Percentiles rank a stretch among this genome's conserved stretches.
These are phyloP conservation scores for Hiodon tergisus DNA, from an alignment of 2,113 vertebrate species.

Conservation along the genomic window DNA sequence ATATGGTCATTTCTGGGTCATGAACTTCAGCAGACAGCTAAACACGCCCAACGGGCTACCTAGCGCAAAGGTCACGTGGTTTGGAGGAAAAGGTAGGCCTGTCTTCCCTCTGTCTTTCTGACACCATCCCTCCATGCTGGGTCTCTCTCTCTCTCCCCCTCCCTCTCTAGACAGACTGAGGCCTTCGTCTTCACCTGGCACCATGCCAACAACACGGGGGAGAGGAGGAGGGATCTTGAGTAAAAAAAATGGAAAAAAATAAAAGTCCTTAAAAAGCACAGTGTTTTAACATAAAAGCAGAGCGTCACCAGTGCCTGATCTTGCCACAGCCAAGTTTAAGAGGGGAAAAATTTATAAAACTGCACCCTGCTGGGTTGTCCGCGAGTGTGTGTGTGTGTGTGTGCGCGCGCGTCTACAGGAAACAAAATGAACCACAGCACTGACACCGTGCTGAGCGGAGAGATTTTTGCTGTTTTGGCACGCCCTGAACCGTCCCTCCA, in stretches of 20 bases:
- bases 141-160: slow-evolving; percentile 26
- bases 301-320: too few species aligned
- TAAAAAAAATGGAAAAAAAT: too few species aligned
- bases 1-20: too few species aligned
- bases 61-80: slow-evolving; percentile 50
- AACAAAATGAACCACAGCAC: too few species aligned
- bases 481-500: neutral
- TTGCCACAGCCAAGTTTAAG: neutral
- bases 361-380: too few species aligned
- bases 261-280: too few species aligned
- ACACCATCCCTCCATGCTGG: neutral
- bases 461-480: too few species aligned
- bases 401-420: too few species aligned
- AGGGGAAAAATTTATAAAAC: neutral
- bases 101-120: slow-evolving; percentile 42
- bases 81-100: slow-evolving; percentile 55
- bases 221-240: slow-evolving; percentile 22
- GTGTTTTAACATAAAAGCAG: too few species aligned
- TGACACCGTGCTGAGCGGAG: too few species aligned
- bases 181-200: slow-evolving; percentile 44
- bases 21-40: neutral
- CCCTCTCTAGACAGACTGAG: slow-evolving; percentile 29
- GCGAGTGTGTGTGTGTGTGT: too few species aligned
- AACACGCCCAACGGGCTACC: neutral
- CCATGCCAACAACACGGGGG: slow-evolving; percentile 36